phyloP scores from a whole-genome alignment of 2,113 vertebrate genomes.

The Leptosomus discolor region DNA sequence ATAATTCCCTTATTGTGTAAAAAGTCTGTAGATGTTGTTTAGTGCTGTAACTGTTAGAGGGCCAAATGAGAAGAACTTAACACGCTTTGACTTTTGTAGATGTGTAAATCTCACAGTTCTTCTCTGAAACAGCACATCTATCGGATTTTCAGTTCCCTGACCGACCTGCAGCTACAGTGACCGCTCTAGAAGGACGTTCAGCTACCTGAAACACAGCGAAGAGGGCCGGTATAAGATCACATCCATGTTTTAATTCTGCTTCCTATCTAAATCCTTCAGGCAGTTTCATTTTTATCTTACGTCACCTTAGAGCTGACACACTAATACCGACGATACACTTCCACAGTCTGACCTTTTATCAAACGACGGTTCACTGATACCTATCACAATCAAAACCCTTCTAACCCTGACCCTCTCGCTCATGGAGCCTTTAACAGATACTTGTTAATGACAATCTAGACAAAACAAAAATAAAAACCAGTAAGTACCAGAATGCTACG shows the following conservation, averaged over 20 bases:
- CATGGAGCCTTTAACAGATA: background rate
- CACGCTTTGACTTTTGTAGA: background rate
- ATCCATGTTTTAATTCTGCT: background rate
- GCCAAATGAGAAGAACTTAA: background rate
- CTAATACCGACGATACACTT: background rate
- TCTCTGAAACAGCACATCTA: background rate
- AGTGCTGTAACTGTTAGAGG: background rate
- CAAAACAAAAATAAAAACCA: background rate
- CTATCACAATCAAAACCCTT: background rate
- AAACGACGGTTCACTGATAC: background rate
- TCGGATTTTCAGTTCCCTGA: background rate
- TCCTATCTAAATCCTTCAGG: background rate
- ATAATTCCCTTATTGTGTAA: background rate
- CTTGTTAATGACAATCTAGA: background rate
- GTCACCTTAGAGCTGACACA: background rate
- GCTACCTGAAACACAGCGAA: background rate
- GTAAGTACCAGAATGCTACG: background rate
- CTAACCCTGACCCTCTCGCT: background rate
- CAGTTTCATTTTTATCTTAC: background rate
- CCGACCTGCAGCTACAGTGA: background rate
- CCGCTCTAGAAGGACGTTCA: background rate
- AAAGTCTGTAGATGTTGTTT: background rate
- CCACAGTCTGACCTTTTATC: background rate
- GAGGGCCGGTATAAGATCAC: background rate
- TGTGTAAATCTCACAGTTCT: background rate